These are phyloP conservation scores for Chrysochloris asiatica DNA, from an alignment of 2,113 vertebrate genomes.

Conservation along the genomic window DNA sequence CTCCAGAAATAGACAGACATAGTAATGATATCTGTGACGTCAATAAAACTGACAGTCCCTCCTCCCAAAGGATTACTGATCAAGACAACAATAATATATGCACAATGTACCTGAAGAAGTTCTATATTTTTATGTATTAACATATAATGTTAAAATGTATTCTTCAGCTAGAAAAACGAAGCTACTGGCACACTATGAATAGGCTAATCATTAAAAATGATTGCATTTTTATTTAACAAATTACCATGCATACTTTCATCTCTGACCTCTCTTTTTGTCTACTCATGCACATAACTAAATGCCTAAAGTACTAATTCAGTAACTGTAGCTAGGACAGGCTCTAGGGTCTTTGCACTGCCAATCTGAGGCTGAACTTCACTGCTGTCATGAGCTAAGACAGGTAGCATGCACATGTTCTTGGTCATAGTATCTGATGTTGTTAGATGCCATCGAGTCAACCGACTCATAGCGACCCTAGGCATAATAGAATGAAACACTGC, in stretches of 20 bases:
- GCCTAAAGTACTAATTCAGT: neutral
- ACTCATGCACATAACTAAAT: neutral
- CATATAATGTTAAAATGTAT: neutral
- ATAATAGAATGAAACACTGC: no score
- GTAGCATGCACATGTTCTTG: no score
- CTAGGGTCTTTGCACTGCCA: neutral
- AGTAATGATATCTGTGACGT: neutral
- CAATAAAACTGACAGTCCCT: neutral
- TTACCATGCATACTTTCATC: neutral
- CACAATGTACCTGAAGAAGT: neutral
- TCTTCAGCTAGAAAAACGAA: neutral
- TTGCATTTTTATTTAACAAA: constrained; percentile 16
- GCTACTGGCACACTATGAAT: neutral
- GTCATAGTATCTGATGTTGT: no score
- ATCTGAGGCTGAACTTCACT: neutral
- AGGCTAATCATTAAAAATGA: neutral
- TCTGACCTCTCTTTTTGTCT: neutral
- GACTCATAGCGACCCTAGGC: no score
- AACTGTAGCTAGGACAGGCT: neutral
- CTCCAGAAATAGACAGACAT: neutral
- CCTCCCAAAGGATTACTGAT: neutral
- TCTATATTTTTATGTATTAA: neutral
- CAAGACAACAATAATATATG: neutral
- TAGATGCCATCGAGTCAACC: no score
- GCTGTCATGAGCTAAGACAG: neutral